Conservation (phyloP, 1,140 invertebrate genomes). For the Drosophila seguyi region DNA sequence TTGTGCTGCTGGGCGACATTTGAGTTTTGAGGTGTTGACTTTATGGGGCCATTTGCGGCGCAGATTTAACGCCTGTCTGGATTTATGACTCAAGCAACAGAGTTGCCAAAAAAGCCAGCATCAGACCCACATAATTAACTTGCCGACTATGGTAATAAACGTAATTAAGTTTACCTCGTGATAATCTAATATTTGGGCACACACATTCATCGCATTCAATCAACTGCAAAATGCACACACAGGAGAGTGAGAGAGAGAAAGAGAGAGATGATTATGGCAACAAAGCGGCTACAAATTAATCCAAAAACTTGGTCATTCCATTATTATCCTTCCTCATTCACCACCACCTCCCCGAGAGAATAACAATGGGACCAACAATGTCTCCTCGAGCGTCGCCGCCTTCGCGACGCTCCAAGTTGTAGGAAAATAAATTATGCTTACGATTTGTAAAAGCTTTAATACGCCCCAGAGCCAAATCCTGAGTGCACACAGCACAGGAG, state of each 20-base stretch:
- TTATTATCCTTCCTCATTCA: conserved; percentile 15
- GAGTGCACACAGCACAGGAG: conserved; percentile 64
- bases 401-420: conserved; percentile 51
- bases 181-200: conserved; percentile 36
- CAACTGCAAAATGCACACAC: conserved; percentile 42
- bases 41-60: conserved; percentile 59
- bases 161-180: conserved; percentile 35
- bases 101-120: conserved; percentile 7
- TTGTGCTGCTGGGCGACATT: conserved; percentile 35
- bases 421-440: conserved; percentile 81
- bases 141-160: conserved; percentile 11
- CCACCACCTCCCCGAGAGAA: neutral
- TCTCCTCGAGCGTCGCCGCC: conserved; percentile 26
- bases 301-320: conserved; percentile 51
- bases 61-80: conserved; percentile 56
- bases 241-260: neutral
- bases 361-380: conserved; percentile 31
- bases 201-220: conserved; percentile 38
- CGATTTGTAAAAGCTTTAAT: conserved; percentile 81
- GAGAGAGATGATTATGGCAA: conserved; percentile 8
- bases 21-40: conserved; percentile 64
- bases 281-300: conserved; percentile 61
- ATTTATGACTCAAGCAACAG: conserved; percentile 58
- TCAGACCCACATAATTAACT: conserved; percentile 35
- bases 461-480: conserved; percentile 78